Percentiles rank a stretch among this genome's conserved stretches.
Evolutionary conservation across 64 coral and sea anemone genomes (phyloP).

Genomic region (Trachythela sp.): DNA sequence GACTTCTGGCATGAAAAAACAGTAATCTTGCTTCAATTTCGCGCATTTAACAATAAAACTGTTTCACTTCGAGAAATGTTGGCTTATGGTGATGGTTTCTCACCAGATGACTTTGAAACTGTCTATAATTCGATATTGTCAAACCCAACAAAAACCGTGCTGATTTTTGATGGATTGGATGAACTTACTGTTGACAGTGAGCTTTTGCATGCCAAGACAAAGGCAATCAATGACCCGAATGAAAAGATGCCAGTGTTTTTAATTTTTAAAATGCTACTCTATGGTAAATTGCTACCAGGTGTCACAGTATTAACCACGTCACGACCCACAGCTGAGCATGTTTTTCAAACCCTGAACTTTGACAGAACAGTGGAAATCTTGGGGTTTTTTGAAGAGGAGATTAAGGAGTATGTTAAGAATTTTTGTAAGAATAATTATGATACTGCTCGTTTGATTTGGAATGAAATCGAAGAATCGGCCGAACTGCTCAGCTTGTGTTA

Average conservation of each 20-base stretch:
- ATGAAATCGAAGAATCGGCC: constrained; percentile 4
- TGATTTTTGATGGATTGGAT: constrained; percentile 19
- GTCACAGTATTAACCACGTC: background rate
- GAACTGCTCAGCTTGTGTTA: constrained; percentile 61
- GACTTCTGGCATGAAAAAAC: background rate
- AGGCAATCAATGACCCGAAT: background rate
- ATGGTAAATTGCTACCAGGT: constrained; percentile 7
- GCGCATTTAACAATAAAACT: background rate
- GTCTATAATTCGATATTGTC: background rate
- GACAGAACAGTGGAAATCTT: constrained; percentile 54
- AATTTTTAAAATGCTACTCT: background rate
- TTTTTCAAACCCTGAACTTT: background rate
- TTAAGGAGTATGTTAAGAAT: constrained; percentile 50
- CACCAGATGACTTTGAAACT: background rate
- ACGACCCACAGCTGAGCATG: constrained; percentile 29
- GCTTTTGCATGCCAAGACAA: background rate
- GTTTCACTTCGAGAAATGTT: background rate
- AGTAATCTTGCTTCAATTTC: background rate
- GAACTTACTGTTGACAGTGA: background rate
- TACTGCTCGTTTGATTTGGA: background rate
- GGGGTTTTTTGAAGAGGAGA: constrained; percentile 53
- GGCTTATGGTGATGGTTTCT: background rate
- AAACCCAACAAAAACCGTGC: background rate
- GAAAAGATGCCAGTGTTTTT: background rate
- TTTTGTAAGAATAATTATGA: constrained; percentile 3